Percentiles rank a stretch among this genome's conserved stretches.
These are phyloP conservation scores for Seriola dumerili DNA, from an alignment of 2,113 vertebrate genomes.

Conservation along the genomic window DNA sequence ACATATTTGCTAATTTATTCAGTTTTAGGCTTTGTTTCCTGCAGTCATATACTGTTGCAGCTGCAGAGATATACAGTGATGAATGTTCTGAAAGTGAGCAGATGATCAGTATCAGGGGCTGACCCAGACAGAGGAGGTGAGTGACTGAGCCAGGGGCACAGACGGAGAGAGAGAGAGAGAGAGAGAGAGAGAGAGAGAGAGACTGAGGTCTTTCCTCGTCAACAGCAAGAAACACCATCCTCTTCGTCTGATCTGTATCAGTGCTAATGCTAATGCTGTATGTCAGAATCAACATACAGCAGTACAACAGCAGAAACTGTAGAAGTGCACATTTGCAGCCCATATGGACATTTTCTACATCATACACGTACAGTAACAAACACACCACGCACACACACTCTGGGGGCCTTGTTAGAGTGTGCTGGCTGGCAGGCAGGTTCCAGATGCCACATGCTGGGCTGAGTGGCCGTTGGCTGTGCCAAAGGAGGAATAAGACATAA, in stretches of 20 bases:
- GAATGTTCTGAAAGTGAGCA: slow-evolving; percentile 29
- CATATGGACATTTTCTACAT: slow-evolving; percentile 9
- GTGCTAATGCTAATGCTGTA: slow-evolving; percentile 3
- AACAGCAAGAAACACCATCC: slow-evolving; percentile 30
- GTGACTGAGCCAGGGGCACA: slow-evolving; percentile 11
- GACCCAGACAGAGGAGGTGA: slow-evolving; percentile 51
- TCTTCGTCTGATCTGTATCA: slow-evolving; percentile 15
- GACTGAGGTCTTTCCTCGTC: slow-evolving; percentile 25
- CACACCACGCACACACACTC: slow-evolving; percentile 26
- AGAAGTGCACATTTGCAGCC: background rate
- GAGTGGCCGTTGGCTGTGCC: slow-evolving; percentile 37
- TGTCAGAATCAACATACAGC: background rate
- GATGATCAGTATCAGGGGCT: slow-evolving; percentile 50
- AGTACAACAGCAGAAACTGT: slow-evolving; percentile 1
- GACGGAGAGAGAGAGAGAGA: slow-evolving; percentile 3
- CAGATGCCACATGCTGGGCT: slow-evolving; percentile 63
- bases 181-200: background rate
- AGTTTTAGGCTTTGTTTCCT: slow-evolving; percentile 1
- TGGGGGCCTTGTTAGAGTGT: slow-evolving; percentile 57
- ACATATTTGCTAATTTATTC: slow-evolving; percentile 14
- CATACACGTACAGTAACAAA: background rate
- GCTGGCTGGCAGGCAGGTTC: slow-evolving; percentile 47
- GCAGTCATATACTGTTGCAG: slow-evolving; percentile 6
- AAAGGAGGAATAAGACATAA: slow-evolving; percentile 43
- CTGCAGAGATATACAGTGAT: slow-evolving; percentile 12